These are phyloP conservation scores for Drymodes brunneopygia DNA, from an alignment of 2,113 vertebrate genomes.

Conservation along the genomic window DNA sequence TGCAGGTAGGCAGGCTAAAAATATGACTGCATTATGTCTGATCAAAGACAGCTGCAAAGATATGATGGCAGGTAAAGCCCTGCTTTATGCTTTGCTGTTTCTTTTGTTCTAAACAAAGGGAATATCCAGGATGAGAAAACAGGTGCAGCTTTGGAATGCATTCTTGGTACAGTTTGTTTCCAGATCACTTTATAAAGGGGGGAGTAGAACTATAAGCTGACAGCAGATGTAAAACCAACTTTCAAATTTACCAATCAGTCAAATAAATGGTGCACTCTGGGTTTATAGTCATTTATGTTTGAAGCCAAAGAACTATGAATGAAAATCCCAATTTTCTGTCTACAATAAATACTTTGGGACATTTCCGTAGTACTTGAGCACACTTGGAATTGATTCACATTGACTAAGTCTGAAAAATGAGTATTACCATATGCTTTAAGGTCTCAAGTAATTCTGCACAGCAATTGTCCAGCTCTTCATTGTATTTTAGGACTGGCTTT, in stretches of 20 bases:
- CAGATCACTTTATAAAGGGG: not conserved
- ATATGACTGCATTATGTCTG: not conserved
- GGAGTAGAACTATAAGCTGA: not conserved
- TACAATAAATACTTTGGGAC: not conserved
- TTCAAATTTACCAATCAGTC: not conserved
- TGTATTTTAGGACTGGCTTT: conserved; percentile 22
- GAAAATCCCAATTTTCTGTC: not conserved
- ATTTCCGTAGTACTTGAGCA: not conserved
- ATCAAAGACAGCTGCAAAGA: conserved; percentile 2
- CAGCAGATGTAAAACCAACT: not conserved
- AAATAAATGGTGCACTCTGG: not conserved
- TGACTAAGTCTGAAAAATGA: not conserved
- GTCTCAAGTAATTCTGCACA: conserved; percentile 77
- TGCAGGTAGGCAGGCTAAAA: not conserved
- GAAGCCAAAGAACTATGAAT: not conserved
- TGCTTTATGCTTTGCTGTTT: not conserved
- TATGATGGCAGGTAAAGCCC: not conserved
- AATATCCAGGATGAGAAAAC: not conserved
- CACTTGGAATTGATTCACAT: not conserved
- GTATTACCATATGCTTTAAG: conserved; percentile 79
- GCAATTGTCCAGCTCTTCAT: conserved; percentile 73
- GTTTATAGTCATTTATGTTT: not conserved
- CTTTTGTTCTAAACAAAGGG: not conserved
- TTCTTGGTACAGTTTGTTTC: not conserved
- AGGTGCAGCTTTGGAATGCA: not conserved